These are phyloP conservation scores for Delia radicum DNA, from an alignment of 1,140 invertebrate genomes.

Conservation along the genomic window DNA sequence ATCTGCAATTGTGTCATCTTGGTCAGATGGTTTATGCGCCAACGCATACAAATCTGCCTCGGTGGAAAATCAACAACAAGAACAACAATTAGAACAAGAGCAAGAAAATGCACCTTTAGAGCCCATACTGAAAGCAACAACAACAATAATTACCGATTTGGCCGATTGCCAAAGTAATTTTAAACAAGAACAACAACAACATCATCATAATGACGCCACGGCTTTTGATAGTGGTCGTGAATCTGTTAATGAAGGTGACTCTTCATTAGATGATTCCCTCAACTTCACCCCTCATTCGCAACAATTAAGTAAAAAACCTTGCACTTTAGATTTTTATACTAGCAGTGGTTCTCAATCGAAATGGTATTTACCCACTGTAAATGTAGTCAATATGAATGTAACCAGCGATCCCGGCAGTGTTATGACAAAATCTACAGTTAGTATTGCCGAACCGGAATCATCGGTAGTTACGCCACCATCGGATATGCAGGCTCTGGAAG, in stretches of 20 bases:
- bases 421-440: not conserved
- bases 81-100: not conserved
- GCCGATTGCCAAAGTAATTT: conserved; percentile 14
- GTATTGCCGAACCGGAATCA: conserved; percentile 1
- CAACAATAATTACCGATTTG: not conserved
- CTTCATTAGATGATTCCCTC: conserved; percentile 27
- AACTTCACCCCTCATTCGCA: not conserved
- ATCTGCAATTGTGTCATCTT: not conserved
- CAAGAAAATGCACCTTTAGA: not conserved
- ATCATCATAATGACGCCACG: not conserved
- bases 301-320: conserved; percentile 27
- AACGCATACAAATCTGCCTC: conserved; percentile 3
- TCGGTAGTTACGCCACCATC: conserved; percentile 1
- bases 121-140: not conserved
- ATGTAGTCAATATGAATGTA: conserved; percentile 14
- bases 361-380: conserved; percentile 35
- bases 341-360: conserved; percentile 39
- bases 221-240: conserved; percentile 39
- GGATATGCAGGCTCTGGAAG: not conserved
- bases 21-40: conserved; percentile 17
- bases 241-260: conserved; percentile 43
- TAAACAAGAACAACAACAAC: not conserved
- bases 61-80: not conserved
- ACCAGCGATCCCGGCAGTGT: not conserved
- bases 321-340: conserved; percentile 27